Base-by-base conservation (phyloP, 2,888 invertebrate genomes). In the Salticus scenicus region DNA sequence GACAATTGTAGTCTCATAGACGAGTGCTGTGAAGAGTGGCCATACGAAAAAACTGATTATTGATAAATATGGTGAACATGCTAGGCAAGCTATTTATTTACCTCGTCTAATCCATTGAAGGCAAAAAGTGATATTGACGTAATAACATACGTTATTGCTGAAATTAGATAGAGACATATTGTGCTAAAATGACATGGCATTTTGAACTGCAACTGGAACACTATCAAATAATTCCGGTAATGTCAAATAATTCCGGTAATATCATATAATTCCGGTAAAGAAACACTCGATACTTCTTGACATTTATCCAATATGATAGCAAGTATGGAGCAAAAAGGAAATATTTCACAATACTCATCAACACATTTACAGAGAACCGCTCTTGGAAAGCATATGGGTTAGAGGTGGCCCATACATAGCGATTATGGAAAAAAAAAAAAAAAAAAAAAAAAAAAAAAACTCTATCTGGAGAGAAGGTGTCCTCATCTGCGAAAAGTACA, bases 361-460 rank as follows among this genome's bases (percentile, higher is more conserved):
- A 74, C 63, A 74, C 63, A 64, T 74, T 74, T 12, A 74, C 64
- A 64, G 14, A 74, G 2, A 74, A 63, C n/a, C 63, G 1, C 12
- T 63, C 41, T 20, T 74, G 5, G 0, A 63, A 57, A 57, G 41
- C 74, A 8, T 31, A n/a, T 37, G 74, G 41, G n/a, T 74, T 74
- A 33, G 20, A 31, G 20, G 14, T 33, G 0, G 63, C 63, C 47
- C 71, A 74, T 1, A 74, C 27, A 73, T 33, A 7, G 10, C n/a
- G n/a, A n/a, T n/a, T n/a, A n/a, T n/a, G n/a, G n/a, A n/a, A n/a
- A n/a, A n/a, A n/a, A n/a, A n/a, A n/a, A n/a, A n/a, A n/a, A n/a
- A n/a, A n/a, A n/a, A n/a, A n/a, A n/a, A n/a, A n/a, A n/a, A n/a
- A n/a, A n/a, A n/a, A n/a, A n/a, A n/a, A n/a, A 7, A 10, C 10